A percentile compares a stretch with the other conserved stretches of the same genome.
These are phyloP conservation scores for Nothobranchius furzeri DNA, from an alignment of 2,113 vertebrate genomes.

Conservation along the genomic window DNA sequence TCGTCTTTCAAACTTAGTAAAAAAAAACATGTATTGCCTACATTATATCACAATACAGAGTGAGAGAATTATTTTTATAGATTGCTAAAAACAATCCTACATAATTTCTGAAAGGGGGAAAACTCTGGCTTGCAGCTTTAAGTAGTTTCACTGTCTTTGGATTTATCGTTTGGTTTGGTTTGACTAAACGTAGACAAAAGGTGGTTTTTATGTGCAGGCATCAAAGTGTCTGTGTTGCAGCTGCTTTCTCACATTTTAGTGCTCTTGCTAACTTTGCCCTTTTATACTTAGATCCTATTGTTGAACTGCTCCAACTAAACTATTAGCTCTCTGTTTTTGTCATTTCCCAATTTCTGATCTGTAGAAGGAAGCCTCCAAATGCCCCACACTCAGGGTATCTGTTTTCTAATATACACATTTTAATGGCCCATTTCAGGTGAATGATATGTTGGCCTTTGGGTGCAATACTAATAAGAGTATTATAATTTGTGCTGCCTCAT, in stretches of 20 bases:
- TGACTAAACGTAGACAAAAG: too few species aligned
- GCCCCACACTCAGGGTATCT: background rate
- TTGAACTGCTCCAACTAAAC: background rate
- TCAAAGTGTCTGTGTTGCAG: background rate
- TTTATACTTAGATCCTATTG: background rate
- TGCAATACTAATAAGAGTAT: slow-evolving; percentile 58
- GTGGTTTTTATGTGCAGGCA: too few species aligned
- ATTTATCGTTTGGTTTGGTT: too few species aligned
- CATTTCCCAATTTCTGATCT: background rate
- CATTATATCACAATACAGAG: too few species aligned
- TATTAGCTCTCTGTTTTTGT: background rate
- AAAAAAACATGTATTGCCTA: too few species aligned
- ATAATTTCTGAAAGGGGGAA: too few species aligned
- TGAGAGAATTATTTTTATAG: too few species aligned
- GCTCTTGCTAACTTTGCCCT: background rate
- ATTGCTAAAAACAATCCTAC: too few species aligned
- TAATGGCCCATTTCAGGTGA: slow-evolving; percentile 18
- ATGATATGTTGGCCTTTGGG: slow-evolving; percentile 29
- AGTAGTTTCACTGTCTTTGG: too few species aligned
- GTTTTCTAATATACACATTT: slow-evolving; percentile 9
- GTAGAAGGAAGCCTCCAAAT: background rate
- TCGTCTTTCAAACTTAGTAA: too few species aligned
- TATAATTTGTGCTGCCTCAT: slow-evolving; percentile 65
- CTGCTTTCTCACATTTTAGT: background rate
- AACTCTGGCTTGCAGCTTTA: too few species aligned